Conservation (phyloP, 2,888 invertebrate genomes). For the Tipula helvola region DNA sequence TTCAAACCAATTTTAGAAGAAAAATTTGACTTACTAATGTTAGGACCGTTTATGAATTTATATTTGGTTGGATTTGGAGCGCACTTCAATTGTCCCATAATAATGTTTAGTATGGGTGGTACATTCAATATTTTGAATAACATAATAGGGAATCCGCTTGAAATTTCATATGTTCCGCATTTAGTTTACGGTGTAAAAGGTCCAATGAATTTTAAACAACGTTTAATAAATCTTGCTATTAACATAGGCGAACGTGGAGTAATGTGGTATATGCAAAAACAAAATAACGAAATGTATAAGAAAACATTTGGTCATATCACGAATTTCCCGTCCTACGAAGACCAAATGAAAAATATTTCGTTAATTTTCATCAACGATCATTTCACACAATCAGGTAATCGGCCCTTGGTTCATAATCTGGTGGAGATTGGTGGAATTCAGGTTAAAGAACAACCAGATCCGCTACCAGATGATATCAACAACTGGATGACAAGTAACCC, state of each 20-base stretch:
- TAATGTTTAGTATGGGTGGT: not conserved
- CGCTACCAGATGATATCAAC: constrained; percentile 15
- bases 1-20: constrained; percentile 12
- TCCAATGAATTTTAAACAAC: constrained; percentile 10
- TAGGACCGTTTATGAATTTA: constrained; percentile 12
- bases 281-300: not conserved
- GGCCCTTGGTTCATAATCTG: constrained; percentile 29
- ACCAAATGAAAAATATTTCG: constrained; percentile 29
- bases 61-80: not conserved
- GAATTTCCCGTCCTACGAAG: constrained; percentile 17
- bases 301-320: not conserved
- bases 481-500: not conserved
- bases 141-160: constrained; percentile 11
- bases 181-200: not conserved
- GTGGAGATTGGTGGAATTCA: constrained; percentile 27
- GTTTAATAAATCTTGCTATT: constrained; percentile 5
- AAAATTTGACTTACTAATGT: constrained; percentile 15
- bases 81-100: not conserved
- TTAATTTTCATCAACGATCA: constrained; percentile 34
- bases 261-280: not conserved
- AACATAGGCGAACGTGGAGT: not conserved
- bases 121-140: not conserved
- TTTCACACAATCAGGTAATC: constrained; percentile 26
- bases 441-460: constrained; percentile 22
- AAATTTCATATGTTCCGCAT: constrained; percentile 8